These are phyloP conservation scores for Vultur gryphus DNA, from an alignment of 2,797 vertebrate genomes.

Conservation along the genomic window DNA sequence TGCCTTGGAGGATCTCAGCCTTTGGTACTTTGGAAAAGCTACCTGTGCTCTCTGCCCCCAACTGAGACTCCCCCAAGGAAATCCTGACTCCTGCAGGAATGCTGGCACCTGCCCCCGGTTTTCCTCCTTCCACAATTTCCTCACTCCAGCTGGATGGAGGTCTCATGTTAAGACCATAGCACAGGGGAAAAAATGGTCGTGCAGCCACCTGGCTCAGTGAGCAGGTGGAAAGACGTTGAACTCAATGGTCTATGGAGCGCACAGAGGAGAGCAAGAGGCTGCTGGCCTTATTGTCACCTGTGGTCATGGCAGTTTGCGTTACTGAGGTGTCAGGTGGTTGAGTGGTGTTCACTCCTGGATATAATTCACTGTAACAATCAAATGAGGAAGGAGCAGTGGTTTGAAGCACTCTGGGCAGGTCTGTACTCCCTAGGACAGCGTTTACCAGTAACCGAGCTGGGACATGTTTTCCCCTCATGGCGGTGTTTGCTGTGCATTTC, in stretches of 20 bases:
- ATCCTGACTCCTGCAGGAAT: not conserved
- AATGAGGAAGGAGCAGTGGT: not conserved
- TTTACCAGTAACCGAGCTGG: not conserved
- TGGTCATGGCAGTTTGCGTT: not conserved
- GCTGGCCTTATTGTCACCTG: not conserved
- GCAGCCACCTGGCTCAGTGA: not conserved
- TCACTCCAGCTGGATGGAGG: not conserved
- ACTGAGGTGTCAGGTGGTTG: fast-evolving
- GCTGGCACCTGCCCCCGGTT: not conserved
- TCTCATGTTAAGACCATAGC: not conserved
- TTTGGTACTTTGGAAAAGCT: not conserved
- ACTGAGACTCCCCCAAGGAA: not conserved
- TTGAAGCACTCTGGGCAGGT: not conserved
- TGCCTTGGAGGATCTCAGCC: not conserved
- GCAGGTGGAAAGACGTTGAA: not conserved
- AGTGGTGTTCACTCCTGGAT: not conserved
- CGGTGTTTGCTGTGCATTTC: not conserved
- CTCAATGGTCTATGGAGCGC: not conserved
- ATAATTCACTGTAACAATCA: not conserved
- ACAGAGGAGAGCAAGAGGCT: not conserved
- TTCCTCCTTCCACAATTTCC: not conserved
- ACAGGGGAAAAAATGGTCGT: not conserved
- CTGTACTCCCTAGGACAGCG: not conserved
- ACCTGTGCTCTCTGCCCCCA: not conserved
- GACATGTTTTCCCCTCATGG: fast-evolving